phyloP scores from a whole-genome alignment of 2,113 vertebrate species.

The Heterotilapia buettikoferi region DNA sequence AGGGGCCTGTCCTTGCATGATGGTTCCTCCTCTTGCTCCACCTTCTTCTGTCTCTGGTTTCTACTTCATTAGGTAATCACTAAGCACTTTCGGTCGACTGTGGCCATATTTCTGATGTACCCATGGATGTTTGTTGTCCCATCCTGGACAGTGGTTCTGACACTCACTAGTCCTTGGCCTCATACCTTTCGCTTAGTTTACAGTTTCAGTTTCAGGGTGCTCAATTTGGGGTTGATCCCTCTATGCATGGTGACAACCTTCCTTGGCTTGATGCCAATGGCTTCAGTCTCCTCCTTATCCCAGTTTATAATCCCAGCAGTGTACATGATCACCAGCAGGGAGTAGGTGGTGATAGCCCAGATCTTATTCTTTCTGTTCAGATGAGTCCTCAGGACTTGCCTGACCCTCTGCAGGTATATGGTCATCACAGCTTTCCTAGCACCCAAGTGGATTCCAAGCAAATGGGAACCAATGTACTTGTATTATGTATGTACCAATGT shows the following conservation, averaged over 20 bases:
- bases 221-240: neutral
- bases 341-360: neutral
- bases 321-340: neutral
- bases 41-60: neutral
- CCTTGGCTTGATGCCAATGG: neutral
- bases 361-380: neutral
- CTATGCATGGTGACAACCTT: neutral
- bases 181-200: neutral
- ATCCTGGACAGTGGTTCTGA: neutral
- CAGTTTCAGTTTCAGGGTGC: neutral
- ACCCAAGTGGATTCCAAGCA: neutral
- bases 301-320: neutral
- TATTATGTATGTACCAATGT: neutral
- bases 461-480: neutral
- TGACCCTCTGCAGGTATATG: neutral
- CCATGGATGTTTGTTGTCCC: neutral
- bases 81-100: neutral
- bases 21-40: neutral
- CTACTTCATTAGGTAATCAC: neutral
- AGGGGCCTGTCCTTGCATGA: neutral
- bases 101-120: neutral
- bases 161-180: neutral
- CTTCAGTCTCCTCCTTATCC: neutral
- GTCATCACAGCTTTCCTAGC: neutral
- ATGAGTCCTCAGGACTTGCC: neutral